Evolutionary conservation across 2,113 vertebrate species (phyloP).

Genomic region (Melanerpes formicivorus): DNA sequence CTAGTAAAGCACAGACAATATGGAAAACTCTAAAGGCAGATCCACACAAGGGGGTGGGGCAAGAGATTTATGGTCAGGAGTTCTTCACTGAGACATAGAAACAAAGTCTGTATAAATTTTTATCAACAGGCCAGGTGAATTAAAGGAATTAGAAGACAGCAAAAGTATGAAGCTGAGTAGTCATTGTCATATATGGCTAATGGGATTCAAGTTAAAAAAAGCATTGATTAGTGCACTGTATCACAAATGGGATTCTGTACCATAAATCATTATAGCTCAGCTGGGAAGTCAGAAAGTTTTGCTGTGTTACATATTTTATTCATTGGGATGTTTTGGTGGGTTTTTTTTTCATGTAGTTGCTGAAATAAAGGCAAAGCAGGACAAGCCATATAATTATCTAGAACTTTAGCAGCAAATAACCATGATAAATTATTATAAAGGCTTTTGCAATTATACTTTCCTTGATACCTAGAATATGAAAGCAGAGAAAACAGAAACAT

Average conservation of each 20-base stretch:
- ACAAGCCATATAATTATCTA: not conserved
- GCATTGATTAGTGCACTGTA: not conserved
- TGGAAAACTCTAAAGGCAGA: not conserved
- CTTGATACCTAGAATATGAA: not conserved
- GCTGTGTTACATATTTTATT: not conserved
- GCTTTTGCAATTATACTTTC: not conserved
- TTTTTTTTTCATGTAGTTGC: not conserved
- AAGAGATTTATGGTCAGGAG: not conserved
- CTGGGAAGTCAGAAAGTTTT: not conserved
- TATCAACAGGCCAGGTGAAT: not conserved
- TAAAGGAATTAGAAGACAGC: not conserved
- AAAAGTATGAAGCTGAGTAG: not conserved
- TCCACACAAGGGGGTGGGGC: not conserved
- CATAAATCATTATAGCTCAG: not conserved
- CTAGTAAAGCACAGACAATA: not conserved
- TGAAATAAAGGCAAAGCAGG: not conserved
- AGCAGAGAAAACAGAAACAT: not conserved
- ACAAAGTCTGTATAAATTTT: not conserved
- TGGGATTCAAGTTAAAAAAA: not conserved
- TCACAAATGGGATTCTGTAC: not conserved
- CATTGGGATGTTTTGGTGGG: not conserved
- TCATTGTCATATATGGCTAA: not conserved
- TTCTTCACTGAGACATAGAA: not conserved
- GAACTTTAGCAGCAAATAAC: not conserved
- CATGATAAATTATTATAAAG: not conserved